Evolutionary conservation across 2,888 invertebrate species (phyloP), one percentile per base, ranked within the genome.

Genomic region (Chrysodeixis includens): DNA sequence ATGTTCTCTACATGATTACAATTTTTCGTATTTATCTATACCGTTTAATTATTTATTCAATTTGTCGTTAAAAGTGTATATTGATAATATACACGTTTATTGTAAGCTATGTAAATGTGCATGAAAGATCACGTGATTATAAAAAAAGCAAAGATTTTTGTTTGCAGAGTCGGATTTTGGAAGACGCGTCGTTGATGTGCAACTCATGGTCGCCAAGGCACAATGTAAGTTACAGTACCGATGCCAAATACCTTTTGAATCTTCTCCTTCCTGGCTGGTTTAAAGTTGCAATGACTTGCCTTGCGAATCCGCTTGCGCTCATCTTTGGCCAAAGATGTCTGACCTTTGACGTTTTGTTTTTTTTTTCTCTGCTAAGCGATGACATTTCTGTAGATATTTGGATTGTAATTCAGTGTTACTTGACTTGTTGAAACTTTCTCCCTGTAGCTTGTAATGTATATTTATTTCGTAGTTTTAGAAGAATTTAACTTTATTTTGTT

Each of bases 161-260:
- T 89, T 97, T 97, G 82, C 97, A 98, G 98, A 97, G 97, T 95
- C 97, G 98, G 90, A 97, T 98, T 93, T 95, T 98, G 95, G 98
- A 98, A 95, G 98, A 98, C 95, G 98, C 98, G 80, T 98, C 98
- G 87, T 96, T 98, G 90, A 97, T 98, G 97, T 98, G 98, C 96
- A 98, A 98, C 95, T 98, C 98, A 74, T 98, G 98, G 98, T 98
- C 98, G 87, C 97, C 98, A 76, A 96, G 98, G 90, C 98, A 98
- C 93, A 98, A 98, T 93, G 98, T 98, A 96, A 97, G 98, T 97
- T 30, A 57, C 56, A 26, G 59, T 26, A 16, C 10, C 26, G 8
- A 46, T 62, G 56, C 52, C 30, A 0, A 9, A 1, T 40, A 4
- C 49, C 35, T 6, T 0, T 2, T 12, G 12, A 30, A 65, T 55